phyloP scores from a whole-genome alignment of 2,113 vertebrate species.

The Pseudopodoces humilis region DNA sequence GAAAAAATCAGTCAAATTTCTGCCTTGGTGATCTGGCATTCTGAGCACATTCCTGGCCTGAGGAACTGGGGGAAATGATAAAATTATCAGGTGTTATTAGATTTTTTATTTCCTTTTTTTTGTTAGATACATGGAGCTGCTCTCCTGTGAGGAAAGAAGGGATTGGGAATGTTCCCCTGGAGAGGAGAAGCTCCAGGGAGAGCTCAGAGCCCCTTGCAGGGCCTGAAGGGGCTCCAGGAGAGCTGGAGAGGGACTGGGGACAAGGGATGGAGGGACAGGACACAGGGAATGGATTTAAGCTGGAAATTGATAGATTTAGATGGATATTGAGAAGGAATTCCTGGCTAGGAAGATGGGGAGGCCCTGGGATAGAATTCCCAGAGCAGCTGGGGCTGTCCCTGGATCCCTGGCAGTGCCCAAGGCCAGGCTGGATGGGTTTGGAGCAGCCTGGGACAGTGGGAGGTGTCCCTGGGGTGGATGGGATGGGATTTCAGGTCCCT shows the following conservation, averaged over 20 bases:
- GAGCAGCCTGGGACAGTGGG: neutral
- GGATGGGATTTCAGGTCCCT: neutral
- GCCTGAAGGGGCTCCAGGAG: neutral
- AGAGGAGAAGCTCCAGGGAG: neutral
- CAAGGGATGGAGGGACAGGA: neutral
- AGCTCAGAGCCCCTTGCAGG: neutral
- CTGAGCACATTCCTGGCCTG: neutral
- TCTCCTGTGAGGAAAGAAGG: neutral
- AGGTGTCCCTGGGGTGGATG: neutral
- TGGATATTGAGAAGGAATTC: neutral
- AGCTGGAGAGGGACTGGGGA: neutral
- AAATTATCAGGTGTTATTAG: neutral
- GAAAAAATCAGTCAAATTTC: accelerated
- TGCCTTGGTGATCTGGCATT: neutral
- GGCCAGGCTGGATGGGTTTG: neutral
- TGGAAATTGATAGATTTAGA: no score
- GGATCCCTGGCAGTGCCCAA: neutral
- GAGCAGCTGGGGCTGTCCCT: neutral
- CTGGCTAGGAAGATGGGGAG: neutral
- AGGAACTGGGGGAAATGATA: neutral
- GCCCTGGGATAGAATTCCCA: neutral
- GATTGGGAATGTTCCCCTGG: neutral
- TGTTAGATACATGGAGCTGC: neutral
- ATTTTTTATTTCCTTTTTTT: accelerated
- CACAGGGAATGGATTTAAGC: neutral